Evolutionary conservation across 2,113 vertebrate species (phyloP), one percentile per base, ranked within the genome.

Genomic region (Ranitomeya variabilis): DNA sequence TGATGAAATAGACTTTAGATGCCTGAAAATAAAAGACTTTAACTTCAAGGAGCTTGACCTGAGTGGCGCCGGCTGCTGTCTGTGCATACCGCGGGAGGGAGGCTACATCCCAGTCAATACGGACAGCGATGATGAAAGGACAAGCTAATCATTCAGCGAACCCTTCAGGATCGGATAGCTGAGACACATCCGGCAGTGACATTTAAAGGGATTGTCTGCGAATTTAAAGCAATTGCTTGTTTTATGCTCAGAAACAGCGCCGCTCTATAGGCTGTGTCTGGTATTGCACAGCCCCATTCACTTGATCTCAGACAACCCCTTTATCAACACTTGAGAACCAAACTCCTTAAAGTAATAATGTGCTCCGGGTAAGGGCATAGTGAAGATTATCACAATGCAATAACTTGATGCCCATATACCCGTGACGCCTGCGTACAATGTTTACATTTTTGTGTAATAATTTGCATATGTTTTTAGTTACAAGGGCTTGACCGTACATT

Each of bases 51-150:
- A 94, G 0, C 91, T 97, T 92, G 97, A 98, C 82, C 94, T 97
- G 79, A 92, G 93, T 0, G 97, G 97, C 0, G 97, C 97, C 0
- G 97, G 97, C 14, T 98, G 97, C 92, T 97, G 97, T 81, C 94
- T 96, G 94, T 97, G 97, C 67, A 92, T 98, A 89, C 97, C 97
- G 15, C 91, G 93, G 84, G 97, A 96, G 14, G 96, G 94, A 0
- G 97, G 97, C 6, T 98, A 98, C 92, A 80, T 96, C n/a, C 96
- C 96, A 0, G 84, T 97, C 14, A 94, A 92, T 0, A 91, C 37
- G 23, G 87, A 82, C 6, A 93, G 91, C 0, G 90, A 90, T 0
- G 86, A 92, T 0, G 90, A 87, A 55, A 87, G 4, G 11, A 4
- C 78, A 73, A 73, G 23, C 66, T 14, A 87, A 69, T 55, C 8